Base-by-base conservation (phyloP, 2,797 vertebrate species). In the Thamnophis elegans region DNA sequence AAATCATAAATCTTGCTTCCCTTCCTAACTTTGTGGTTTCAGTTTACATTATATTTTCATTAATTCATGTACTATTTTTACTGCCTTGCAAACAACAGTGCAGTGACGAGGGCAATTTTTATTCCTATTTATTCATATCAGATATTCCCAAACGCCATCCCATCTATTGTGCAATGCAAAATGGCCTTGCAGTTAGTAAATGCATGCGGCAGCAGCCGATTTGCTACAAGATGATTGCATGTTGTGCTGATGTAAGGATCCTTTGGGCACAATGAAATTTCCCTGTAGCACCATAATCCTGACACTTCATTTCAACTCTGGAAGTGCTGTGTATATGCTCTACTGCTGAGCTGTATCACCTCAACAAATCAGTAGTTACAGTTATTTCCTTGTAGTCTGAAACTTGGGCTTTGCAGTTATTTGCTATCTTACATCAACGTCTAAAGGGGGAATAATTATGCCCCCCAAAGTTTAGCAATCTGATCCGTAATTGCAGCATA, bases 201-300 rank as follows among this genome's bases (percentile, higher is more conserved):
- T 82, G n/a, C 54, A 82, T 60, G 51, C 12, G 11, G 26, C 56
- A 62, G 89, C 65, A 78, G 53, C 53, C 9, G 22, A 82, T 82
- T 42, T 82, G 54, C 89, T 55, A 42, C 54, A 42, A 42, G 78
- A 55, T 56, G 68, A n/a, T 22, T 59, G 54, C 55, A 73, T 58
- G 54, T n/a, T 59, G 32, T 85, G 68, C 68, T 90, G 89, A 58
- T 90, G 54, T 90, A 82, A 90, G 59, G 68, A 56, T 55, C 68
- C 42, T 42, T 28, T 58, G 68, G 68, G 65, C 25, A 90, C 32
- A 5, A 20, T 56, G 65, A 90, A 82, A 90, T 90, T 58, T 82
- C 89, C 89, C 89, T 47, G 68, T 82, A 90, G 82, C 59, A 28
- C 28, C 85, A 87, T 87, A 60, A 65, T 87, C 47, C 42, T 65